phyloP scores from a whole-genome alignment of 1,140 invertebrate species.

The Tetragnatha versicolor region DNA sequence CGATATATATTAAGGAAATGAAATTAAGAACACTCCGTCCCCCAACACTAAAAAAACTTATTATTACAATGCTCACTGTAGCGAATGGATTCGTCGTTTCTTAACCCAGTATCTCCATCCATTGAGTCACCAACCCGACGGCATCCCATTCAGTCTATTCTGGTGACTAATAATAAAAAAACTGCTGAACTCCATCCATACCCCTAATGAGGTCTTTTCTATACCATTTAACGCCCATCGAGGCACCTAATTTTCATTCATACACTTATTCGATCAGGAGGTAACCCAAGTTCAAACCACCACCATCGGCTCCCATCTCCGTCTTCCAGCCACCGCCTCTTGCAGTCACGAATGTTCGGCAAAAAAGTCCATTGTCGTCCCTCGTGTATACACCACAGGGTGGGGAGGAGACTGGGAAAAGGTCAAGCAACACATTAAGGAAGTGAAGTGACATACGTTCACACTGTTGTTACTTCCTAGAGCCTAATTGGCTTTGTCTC shows the following conservation, averaged over 20 bases:
- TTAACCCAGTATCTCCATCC: too few relatives aligned
- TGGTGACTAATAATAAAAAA: too few relatives aligned
- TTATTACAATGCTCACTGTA: too few relatives aligned
- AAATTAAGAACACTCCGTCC: too few relatives aligned
- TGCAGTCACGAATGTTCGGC: background rate
- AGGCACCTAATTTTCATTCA: background rate
- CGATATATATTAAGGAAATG: too few relatives aligned
- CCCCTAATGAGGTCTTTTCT: background rate
- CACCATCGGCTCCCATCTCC: background rate
- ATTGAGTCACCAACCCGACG: too few relatives aligned
- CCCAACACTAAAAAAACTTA: too few relatives aligned
- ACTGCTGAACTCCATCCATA: background rate
- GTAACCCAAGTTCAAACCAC: constrained; percentile 3
- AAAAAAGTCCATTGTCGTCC: constrained; percentile 28
- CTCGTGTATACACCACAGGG: constrained; percentile 9
- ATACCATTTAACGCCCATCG: background rate
- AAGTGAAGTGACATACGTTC: constrained; percentile 8
- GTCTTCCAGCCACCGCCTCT: background rate
- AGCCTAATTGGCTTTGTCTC: too few relatives aligned
- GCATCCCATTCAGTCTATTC: too few relatives aligned
- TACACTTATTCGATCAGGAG: background rate
- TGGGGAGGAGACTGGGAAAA: constrained; percentile 19
- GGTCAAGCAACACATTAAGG: constrained; percentile 39
- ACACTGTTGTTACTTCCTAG: constrained; percentile 5
- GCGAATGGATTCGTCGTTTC: too few relatives aligned